Evolutionary conservation across 1,140 invertebrate genomes (phyloP).

Genomic region (Drosophila jambulina): DNA sequence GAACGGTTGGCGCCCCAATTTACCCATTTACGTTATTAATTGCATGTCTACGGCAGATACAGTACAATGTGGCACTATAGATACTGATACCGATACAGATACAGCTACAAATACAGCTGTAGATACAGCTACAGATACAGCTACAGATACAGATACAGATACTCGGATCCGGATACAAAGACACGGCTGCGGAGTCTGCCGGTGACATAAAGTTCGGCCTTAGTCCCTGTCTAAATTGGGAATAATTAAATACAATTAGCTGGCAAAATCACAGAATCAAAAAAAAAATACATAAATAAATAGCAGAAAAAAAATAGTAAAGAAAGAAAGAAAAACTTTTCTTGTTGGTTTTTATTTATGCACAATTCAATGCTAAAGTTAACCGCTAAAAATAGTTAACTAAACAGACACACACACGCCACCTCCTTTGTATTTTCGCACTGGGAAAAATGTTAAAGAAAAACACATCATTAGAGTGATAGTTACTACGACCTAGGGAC

Average conservation of each 20-base stretch:
- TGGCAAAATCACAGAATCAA: constrained; percentile 15
- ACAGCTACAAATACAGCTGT: neutral
- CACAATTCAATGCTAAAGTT: constrained; percentile 65
- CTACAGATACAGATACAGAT: neutral
- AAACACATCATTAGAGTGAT: too few relatives aligned
- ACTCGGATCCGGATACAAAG: constrained; percentile 2
- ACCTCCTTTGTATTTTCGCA: neutral
- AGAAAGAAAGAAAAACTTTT: constrained; percentile 14
- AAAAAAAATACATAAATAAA: neutral
- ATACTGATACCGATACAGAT: constrained; percentile 5
- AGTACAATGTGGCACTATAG: constrained; percentile 34
- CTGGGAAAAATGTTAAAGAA: neutral
- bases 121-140: neutral
- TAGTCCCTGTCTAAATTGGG: constrained; percentile 62
- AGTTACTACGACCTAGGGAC: neutral
- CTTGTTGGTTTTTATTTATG: constrained; percentile 59
- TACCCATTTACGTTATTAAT: constrained; percentile 70
- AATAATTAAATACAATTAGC: constrained; percentile 78
- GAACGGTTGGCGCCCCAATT: constrained; percentile 37
- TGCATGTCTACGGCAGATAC: constrained; percentile 63
- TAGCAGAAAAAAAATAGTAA: constrained; percentile 6
- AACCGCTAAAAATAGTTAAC: constrained; percentile 59
- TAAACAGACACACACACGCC: constrained; percentile 22
- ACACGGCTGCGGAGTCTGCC: constrained; percentile 8
- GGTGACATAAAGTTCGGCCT: constrained; percentile 43